Percentiles rank a stretch among this genome's conserved stretches.
Evolutionary conservation across 2,797 vertebrate species (phyloP).

Genomic region (Rhyacichthys aspro): DNA sequence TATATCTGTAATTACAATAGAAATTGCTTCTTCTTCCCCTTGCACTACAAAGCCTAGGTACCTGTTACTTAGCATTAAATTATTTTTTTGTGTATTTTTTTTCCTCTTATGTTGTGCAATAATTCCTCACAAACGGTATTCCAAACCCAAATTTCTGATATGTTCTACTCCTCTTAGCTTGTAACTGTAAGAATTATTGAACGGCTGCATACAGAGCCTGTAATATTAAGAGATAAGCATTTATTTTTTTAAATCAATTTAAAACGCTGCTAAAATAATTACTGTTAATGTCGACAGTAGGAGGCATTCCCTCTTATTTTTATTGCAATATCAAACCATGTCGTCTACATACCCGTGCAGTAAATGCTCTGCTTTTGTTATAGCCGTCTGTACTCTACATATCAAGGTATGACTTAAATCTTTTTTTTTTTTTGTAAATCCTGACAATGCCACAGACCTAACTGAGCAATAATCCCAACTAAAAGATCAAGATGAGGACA

Average conservation of each 20-base stretch:
- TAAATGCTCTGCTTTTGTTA: slow-evolving; percentile 64
- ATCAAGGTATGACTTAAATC: slow-evolving; percentile 33
- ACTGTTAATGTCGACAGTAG: slow-evolving; percentile 59
- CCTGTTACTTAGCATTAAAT: slow-evolving; percentile 76
- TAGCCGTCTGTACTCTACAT: slow-evolving; percentile 53
- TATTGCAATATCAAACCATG: slow-evolving; percentile 78
- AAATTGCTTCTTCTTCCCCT: slow-evolving; percentile 67
- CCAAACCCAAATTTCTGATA: slow-evolving; percentile 77
- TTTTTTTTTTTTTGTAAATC: slow-evolving; percentile 31
- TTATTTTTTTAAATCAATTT: slow-evolving; percentile 55
- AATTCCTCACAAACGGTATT: slow-evolving; percentile 73
- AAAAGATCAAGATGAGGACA: slow-evolving; percentile 29
- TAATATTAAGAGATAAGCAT: slow-evolving; percentile 62
- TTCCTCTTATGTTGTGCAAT: slow-evolving; percentile 77
- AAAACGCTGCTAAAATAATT: slow-evolving; percentile 68
- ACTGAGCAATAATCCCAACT: slow-evolving; percentile 40
- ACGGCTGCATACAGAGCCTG: slow-evolving; percentile 54
- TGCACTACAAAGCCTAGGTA: slow-evolving; percentile 73
- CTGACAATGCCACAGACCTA: slow-evolving; percentile 54
- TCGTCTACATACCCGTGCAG: slow-evolving; percentile 57
- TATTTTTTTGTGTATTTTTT: slow-evolving; percentile 64
- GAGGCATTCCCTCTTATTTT: slow-evolving; percentile 67
- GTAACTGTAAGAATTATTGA: slow-evolving; percentile 64
- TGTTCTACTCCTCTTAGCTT: slow-evolving; percentile 76
- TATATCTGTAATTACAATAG: slow-evolving; percentile 76